phyloP scores from a whole-genome alignment of 1,140 invertebrate species.

The Drosophila pectinifera region DNA sequence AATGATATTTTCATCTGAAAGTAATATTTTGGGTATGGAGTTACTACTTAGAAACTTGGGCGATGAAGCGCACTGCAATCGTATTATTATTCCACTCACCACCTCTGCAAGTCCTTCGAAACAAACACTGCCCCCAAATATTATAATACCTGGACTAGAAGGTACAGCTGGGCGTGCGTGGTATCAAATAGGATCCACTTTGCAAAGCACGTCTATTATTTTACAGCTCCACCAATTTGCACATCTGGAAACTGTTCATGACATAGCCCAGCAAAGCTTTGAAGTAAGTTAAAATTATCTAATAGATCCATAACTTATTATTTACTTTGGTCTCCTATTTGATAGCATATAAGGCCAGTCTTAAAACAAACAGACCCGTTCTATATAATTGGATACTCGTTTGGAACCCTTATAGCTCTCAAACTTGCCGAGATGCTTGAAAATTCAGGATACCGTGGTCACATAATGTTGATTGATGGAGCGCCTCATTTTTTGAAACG shows the following conservation, averaged over 20 bases:
- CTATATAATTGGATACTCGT: slow-evolving; percentile 89
- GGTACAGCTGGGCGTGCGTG: slow-evolving; percentile 87
- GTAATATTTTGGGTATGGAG: slow-evolving; percentile 85
- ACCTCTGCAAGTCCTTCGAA: slow-evolving; percentile 78
- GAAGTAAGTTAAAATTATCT: slow-evolving; percentile 50
- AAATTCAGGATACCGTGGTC: slow-evolving; percentile 86
- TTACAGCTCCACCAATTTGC: slow-evolving; percentile 68
- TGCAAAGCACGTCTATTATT: slow-evolving; percentile 58
- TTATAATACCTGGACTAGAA: slow-evolving; percentile 93
- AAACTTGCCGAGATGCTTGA: slow-evolving; percentile 87
- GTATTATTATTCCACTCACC: slow-evolving; percentile 67
- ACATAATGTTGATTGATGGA: slow-evolving; percentile 87
- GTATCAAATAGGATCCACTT: slow-evolving; percentile 61
- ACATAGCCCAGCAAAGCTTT: slow-evolving; percentile 58
- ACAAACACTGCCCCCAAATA: slow-evolving; percentile 85
- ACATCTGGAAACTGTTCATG: slow-evolving; percentile 56
- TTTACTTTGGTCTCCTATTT: neutral
- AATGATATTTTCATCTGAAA: slow-evolving; percentile 67
- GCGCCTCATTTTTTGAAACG: slow-evolving; percentile 86
- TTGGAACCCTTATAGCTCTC: slow-evolving; percentile 87
- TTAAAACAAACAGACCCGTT: slow-evolving; percentile 87
- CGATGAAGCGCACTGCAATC: slow-evolving; percentile 85
- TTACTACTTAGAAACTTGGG: slow-evolving; percentile 87
- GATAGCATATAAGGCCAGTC: slow-evolving; percentile 86
- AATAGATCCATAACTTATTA: no score